A percentile compares a stretch with the other conserved stretches of the same genome.
These are phyloP conservation scores for Aspidoscelis tigris DNA, from an alignment of 2,113 vertebrate genomes.

Conservation along the genomic window DNA sequence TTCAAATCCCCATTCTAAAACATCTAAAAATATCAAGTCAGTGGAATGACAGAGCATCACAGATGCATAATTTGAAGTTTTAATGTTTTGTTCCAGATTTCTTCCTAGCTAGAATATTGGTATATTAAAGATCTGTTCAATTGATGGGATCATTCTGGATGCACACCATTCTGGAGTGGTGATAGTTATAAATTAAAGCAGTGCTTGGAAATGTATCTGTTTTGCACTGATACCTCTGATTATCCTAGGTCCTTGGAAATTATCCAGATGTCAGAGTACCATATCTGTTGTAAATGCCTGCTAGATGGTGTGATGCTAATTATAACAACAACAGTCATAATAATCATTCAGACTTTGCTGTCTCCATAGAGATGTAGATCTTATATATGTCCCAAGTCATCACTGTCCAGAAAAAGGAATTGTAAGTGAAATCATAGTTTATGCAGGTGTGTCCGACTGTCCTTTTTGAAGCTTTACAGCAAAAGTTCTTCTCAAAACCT, in stretches of 20 bases:
- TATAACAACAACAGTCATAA: no score
- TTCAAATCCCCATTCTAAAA: constrained; percentile 4
- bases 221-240: no score
- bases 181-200: no score
- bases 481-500: no score
- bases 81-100: background rate
- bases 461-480: background rate
- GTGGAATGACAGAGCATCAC: background rate
- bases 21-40: constrained; percentile 12
- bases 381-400: background rate
- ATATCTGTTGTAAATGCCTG: no score
- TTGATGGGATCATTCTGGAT: background rate
- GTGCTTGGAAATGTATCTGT: no score
- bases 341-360: background rate
- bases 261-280: no score
- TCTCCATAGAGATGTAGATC: background rate
- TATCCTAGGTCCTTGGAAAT: no score
- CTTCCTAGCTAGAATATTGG: background rate
- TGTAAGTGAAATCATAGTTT: background rate
- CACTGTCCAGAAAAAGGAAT: background rate
- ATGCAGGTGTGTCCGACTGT: background rate
- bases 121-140: background rate
- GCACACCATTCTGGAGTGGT: no score
- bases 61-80: background rate
- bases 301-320: no score